Percentiles rank a stretch among this genome's conserved stretches.
These are phyloP conservation scores for Oligia strigilis DNA, from an alignment of 2,888 invertebrate species.

Conservation along the genomic window DNA sequence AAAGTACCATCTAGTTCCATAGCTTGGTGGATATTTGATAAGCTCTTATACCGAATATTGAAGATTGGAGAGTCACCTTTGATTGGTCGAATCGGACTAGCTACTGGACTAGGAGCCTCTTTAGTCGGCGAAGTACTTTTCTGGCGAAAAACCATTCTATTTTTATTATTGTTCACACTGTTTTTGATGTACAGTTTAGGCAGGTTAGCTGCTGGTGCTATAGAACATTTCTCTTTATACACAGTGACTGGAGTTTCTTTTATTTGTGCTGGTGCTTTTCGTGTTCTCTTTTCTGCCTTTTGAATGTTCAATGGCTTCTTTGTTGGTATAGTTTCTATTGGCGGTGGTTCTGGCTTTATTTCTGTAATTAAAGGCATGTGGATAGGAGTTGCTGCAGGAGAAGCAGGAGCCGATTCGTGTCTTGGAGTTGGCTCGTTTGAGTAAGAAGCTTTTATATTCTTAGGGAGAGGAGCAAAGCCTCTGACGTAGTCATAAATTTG, in stretches of 20 bases:
- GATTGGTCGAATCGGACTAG: slow-evolving; percentile 88
- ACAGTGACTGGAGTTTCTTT: slow-evolving; percentile 90
- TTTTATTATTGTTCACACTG: slow-evolving; percentile 91
- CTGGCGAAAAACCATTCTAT: slow-evolving; percentile 92
- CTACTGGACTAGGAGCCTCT: slow-evolving; percentile 92
- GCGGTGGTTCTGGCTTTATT: slow-evolving; percentile 96
- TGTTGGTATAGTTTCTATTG: slow-evolving; percentile 97
- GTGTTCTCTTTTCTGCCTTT: slow-evolving; percentile 94
- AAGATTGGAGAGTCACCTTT: slow-evolving; percentile 94
- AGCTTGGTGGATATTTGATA: slow-evolving; percentile 93
- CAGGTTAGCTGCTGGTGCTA: slow-evolving; percentile 89
- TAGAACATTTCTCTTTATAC: slow-evolving; percentile 91
- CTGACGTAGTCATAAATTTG: slow-evolving; percentile 99
- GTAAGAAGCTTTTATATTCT: slow-evolving; percentile 93
- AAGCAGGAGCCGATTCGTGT: slow-evolving; percentile 90
- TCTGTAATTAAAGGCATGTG: slow-evolving; percentile 90
- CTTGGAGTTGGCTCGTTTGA: slow-evolving; percentile 84
- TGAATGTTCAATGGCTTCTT: slow-evolving; percentile 92
- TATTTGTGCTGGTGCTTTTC: slow-evolving; percentile 91
- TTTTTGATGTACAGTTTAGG: slow-evolving; percentile 96
- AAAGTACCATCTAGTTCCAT: slow-evolving; percentile 95
- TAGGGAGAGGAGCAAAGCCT: slow-evolving; percentile 97
- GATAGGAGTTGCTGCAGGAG: slow-evolving; percentile 89
- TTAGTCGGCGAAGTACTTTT: slow-evolving; percentile 94
- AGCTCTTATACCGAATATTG: slow-evolving; percentile 93